Evolutionary conservation across 1,140 invertebrate genomes (phyloP).

Genomic region (Drosophila rufa): DNA sequence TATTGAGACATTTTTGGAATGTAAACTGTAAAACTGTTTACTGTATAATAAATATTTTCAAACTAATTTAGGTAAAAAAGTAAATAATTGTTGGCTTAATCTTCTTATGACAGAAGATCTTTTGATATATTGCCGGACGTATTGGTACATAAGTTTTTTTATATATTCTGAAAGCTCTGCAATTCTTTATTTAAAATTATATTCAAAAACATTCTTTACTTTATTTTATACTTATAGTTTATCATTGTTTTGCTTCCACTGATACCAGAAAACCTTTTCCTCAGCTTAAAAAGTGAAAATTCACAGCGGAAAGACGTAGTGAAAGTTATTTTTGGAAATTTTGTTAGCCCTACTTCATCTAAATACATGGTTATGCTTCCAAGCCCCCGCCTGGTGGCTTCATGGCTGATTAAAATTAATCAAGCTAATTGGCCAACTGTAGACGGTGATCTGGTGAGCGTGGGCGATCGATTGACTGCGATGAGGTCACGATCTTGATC

Average conservation of each 20-base stretch:
- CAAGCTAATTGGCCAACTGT: conserved; percentile 46
- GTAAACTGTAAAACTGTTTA: too few relatives aligned
- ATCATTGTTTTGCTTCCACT: not conserved
- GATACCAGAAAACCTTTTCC: too few relatives aligned
- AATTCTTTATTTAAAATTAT: too few relatives aligned
- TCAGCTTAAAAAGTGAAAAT: not conserved
- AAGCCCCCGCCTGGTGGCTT: not conserved
- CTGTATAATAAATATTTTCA: not conserved
- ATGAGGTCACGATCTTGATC: conserved; percentile 19
- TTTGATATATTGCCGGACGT: too few relatives aligned
- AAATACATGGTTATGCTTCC: not conserved
- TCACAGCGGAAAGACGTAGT: not conserved
- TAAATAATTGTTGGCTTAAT: too few relatives aligned
- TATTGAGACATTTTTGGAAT: too few relatives aligned
- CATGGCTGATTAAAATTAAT: conserved; percentile 34
- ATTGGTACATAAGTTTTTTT: not conserved
- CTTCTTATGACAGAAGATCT: too few relatives aligned
- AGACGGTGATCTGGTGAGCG: not conserved
- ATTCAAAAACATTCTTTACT: not conserved
- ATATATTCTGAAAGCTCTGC: too few relatives aligned
- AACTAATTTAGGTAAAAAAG: too few relatives aligned
- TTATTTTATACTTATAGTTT: not conserved
- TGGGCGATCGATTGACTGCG: conserved; percentile 10
- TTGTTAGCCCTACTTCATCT: not conserved
- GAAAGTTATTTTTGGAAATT: conserved; percentile 11